A percentile compares a stretch with the other conserved stretches of the same genome.
Evolutionary conservation across 2,888 invertebrate species (phyloP).

Genomic region (Rhaphigaster nebulosa): DNA sequence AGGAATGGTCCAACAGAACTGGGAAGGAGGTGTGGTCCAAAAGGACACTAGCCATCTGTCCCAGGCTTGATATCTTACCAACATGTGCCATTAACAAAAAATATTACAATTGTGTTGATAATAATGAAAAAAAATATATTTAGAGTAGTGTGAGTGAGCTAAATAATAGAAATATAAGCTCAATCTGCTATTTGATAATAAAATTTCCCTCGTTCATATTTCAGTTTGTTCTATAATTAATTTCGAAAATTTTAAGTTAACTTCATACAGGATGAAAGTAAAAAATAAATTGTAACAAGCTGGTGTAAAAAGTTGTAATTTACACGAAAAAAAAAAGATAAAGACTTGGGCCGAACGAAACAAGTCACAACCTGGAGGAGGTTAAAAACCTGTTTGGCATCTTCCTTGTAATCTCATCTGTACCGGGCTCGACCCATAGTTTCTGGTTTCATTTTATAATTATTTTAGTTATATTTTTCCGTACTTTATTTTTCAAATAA

Average conservation of each 20-base stretch:
- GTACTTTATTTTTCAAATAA: too few relatives aligned
- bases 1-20: not conserved
- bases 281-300: not conserved
- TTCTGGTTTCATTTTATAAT: not conserved
- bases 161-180: not conserved
- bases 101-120: not conserved
- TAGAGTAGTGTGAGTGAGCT: not conserved
- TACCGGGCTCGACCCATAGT: not conserved
- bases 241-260: too few relatives aligned
- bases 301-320: not conserved
- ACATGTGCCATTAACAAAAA: not conserved
- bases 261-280: too few relatives aligned
- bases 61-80: not conserved
- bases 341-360: not conserved
- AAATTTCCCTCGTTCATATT: not conserved
- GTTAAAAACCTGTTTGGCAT: conserved; percentile 33
- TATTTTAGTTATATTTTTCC: too few relatives aligned
- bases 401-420: not conserved
- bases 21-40: not conserved
- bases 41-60: not conserved
- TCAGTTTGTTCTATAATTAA: not conserved
- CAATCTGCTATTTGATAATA: too few relatives aligned
- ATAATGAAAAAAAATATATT: not conserved
- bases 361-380: not conserved
- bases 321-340: not conserved